phyloP scores from a whole-genome alignment of 2,797 vertebrate genomes.

The Esox lucius region DNA sequence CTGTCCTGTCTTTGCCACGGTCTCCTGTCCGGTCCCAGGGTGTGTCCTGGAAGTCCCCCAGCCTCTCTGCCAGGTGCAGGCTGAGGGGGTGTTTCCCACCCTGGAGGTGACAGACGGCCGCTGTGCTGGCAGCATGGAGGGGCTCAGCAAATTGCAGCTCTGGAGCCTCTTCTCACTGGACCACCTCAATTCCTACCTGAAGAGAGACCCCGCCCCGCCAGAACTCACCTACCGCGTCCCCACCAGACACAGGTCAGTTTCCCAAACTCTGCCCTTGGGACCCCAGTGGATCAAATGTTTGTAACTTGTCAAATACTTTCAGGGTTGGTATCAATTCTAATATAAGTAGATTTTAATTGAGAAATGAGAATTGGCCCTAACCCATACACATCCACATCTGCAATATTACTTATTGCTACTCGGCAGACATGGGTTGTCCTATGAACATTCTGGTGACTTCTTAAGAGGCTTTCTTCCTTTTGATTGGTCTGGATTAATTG shows the following conservation, averaged over 20 bases:
- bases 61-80: conserved; percentile 75
- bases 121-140: conserved; percentile 67
- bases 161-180: conserved; percentile 88
- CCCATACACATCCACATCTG: neutral
- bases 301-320: neutral
- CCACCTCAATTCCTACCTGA: conserved; percentile 79
- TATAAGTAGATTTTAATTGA: neutral
- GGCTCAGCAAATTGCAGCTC: conserved; percentile 78
- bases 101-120: conserved; percentile 76
- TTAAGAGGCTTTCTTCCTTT: too few relatives aligned
- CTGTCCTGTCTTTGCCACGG: neutral
- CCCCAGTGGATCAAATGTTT: too few relatives aligned
- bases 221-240: conserved; percentile 80
- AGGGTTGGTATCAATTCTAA: neutral
- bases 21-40: conserved; percentile 49
- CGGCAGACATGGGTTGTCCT: neutral
- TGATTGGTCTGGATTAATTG: neutral
- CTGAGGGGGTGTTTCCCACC: conserved; percentile 78
- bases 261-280: too few relatives aligned
- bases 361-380: neutral
- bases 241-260: conserved; percentile 80
- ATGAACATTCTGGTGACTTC: neutral
- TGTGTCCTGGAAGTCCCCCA: conserved; percentile 38
- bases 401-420: too few relatives aligned
- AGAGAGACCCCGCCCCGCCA: conserved; percentile 64